These are phyloP conservation scores for Hemiprocne comata DNA, from an alignment of 2,113 vertebrate genomes.

Conservation along the genomic window DNA sequence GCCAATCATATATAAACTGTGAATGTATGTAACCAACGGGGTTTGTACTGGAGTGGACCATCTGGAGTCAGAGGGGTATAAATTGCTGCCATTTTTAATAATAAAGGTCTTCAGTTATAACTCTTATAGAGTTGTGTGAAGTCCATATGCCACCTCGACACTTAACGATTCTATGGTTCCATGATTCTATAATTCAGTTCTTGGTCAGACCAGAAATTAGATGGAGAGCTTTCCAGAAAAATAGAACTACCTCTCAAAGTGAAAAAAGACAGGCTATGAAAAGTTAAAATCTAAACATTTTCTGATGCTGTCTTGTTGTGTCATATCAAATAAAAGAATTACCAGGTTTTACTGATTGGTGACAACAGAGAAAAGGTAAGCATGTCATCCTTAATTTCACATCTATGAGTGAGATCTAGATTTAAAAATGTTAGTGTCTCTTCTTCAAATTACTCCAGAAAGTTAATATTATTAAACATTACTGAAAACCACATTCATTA, in stretches of 20 bases:
- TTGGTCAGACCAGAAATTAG: not conserved
- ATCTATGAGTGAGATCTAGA: not conserved
- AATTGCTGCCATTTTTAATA: too few species aligned
- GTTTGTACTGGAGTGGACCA: too few species aligned
- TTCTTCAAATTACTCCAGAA: too few species aligned
- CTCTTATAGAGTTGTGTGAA: too few species aligned
- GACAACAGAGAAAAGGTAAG: not conserved
- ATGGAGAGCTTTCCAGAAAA: not conserved
- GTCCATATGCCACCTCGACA: too few species aligned
- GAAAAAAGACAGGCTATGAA: not conserved
- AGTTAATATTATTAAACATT: too few species aligned
- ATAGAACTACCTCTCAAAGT: not conserved
- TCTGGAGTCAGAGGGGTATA: too few species aligned
- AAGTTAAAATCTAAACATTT: not conserved
- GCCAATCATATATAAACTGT: too few species aligned
- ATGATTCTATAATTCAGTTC: not conserved
- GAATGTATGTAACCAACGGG: too few species aligned
- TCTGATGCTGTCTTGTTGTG: not conserved
- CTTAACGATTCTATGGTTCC: too few species aligned
- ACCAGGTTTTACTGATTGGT: not conserved
- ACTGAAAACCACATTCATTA: not conserved
- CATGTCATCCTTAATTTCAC: not conserved
- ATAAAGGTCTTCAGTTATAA: too few species aligned
- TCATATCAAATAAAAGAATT: not conserved
- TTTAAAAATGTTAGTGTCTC: not conserved